Base-by-base conservation (phyloP, 2,113 vertebrate species). In the Stigmatopora argus region DNA sequence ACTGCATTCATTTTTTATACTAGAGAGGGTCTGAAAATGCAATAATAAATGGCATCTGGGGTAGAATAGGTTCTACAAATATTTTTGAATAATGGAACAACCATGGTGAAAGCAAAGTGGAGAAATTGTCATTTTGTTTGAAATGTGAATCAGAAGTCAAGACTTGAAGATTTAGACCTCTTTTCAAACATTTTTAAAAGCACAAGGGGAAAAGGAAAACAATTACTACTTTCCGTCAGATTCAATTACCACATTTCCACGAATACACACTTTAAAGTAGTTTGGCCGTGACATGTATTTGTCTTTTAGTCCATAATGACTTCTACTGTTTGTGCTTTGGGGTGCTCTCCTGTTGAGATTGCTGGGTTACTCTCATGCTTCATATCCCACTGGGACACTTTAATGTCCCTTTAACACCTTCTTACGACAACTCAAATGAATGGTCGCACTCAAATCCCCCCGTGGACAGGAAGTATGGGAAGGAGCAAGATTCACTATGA, bases 381-480 rank as follows among this genome's bases (percentile, higher is more conserved):
- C 51, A 66, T 46, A 14, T 10, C 51, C 21, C 19, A 56, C 35
- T 48, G 45, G 61, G 45, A 47, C 23, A 17, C 21, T 48, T 52
- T 55, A 65, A 44, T 65, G 64, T 65, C 14, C 26, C 47, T 64
- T 49, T 49, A 51, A 64, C 18, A 55, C 48, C 35, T 55, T 65
- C 14, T 5, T 31, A 35, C 13, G 46, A 19, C 46, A 35, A 44
- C 11, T 13, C 57, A 45, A 49, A 23, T 61, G 19, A 23, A 61
- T 45, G 15, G 44, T 41, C 35, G 9, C 57, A 19, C 34, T 17
- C 9, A 41, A 18, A 59, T 60, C n/a, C 10, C 18, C n/a, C 35
- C 7, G 4, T 44, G 35, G 58, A 41, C 35, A 21, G 35, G 41
- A 60, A 19, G n/a, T 45, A 23, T 45, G 58, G 38, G 12, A 23